These are phyloP conservation scores for Falco columbarius DNA, from an alignment of 2,797 vertebrate species.

Conservation along the genomic window DNA sequence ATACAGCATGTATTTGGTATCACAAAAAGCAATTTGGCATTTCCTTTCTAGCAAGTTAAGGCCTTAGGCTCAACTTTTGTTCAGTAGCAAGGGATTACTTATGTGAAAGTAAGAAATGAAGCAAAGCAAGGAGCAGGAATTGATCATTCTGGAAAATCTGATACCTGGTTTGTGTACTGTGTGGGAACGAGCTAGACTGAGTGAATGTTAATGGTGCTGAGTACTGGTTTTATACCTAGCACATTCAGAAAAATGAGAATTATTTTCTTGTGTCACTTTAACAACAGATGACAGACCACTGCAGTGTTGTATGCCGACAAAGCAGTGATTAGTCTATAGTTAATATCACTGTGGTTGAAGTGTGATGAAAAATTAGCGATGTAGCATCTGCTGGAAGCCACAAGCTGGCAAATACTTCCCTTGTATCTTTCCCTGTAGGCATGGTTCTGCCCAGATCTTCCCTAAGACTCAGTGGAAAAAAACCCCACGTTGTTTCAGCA, in stretches of 20 bases:
- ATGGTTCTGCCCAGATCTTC: neutral
- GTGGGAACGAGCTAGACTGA: neutral
- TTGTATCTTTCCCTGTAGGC: neutral
- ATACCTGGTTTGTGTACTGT: neutral
- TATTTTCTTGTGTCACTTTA: neutral
- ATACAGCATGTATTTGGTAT: neutral
- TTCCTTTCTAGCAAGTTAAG: neutral
- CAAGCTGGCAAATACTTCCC: neutral
- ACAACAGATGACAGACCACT: neutral
- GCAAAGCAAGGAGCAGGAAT: neutral
- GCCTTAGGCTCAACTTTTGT: neutral
- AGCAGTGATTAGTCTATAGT: neutral
- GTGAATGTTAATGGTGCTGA: neutral
- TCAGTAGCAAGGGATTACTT: neutral
- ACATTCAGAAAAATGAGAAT: neutral
- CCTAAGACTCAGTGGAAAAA: neutral
- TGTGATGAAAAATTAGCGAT: neutral
- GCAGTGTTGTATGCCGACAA: neutral
- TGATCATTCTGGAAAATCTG: neutral
- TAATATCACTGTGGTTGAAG: neutral
- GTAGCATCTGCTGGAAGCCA: neutral
- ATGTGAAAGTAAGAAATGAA: neutral
- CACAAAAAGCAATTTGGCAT: neutral
- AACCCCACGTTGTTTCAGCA: neutral
- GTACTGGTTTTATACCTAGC: neutral